A percentile compares a stretch with the other conserved stretches of the same genome.
phyloP scores from a whole-genome alignment of 1,140 invertebrate genomes.

The Popillia japonica region DNA sequence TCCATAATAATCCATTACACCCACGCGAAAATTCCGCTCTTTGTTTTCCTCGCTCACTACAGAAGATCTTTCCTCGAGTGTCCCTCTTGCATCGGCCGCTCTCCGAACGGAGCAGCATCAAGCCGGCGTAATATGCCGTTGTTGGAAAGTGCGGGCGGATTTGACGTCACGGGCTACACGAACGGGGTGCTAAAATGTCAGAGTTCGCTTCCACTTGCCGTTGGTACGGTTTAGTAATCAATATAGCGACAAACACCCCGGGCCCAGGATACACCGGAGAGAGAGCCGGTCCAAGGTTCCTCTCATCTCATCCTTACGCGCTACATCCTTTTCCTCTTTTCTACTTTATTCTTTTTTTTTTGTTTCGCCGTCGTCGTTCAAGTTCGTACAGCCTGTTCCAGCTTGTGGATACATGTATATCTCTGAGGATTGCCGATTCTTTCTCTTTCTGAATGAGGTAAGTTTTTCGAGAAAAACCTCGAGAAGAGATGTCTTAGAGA shows the following conservation, averaged over 20 bases:
- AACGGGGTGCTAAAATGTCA: constrained; percentile 42
- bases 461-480: no score
- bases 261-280: constrained; percentile 35
- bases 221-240: constrained; percentile 39
- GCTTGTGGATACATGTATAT: no score
- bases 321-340: background rate
- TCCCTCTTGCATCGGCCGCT: background rate
- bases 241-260: constrained; percentile 45
- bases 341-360: background rate
- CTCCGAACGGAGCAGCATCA: background rate
- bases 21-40: no score
- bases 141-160: constrained; percentile 24
- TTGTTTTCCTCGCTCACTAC: no score
- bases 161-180: constrained; percentile 40
- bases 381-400: background rate
- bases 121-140: background rate
- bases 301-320: background rate
- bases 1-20: no score
- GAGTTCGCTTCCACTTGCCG: constrained; percentile 39
- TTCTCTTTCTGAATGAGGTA: no score
- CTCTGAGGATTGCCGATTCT: no score
- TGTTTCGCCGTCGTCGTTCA: background rate
- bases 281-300: constrained; percentile 35
- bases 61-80: background rate
- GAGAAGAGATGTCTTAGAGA: no score